Conservation (phyloP, 2,113 vertebrate genomes). For the Chaetorhynchus papuensis region DNA sequence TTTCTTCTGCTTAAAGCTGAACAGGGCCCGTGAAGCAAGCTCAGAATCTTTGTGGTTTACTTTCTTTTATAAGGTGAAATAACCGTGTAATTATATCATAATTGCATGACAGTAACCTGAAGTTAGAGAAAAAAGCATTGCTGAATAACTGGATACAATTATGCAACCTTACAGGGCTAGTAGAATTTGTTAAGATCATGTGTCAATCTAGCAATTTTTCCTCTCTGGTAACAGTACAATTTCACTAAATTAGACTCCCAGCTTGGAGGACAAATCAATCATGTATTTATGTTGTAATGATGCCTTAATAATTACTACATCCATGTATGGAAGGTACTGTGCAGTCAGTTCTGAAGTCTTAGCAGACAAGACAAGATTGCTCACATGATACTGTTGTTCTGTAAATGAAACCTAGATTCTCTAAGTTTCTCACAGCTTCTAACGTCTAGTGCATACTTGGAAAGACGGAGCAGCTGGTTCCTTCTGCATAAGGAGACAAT, state of each 20-base stretch:
- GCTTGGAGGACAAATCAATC: background rate
- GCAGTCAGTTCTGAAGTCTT: background rate
- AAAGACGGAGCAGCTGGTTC: background rate
- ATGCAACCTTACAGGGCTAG: background rate
- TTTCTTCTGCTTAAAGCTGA: background rate
- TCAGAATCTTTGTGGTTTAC: background rate
- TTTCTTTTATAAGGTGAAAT: conserved; percentile 28
- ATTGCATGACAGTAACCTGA: background rate
- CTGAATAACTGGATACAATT: background rate
- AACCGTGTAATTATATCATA: background rate
- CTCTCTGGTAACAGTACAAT: background rate
- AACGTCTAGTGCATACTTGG: background rate
- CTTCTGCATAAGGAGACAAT: background rate
- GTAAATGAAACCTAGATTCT: background rate
- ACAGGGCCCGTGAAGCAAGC: background rate
- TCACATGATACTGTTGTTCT: background rate
- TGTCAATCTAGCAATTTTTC: background rate
- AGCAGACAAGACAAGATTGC: background rate
- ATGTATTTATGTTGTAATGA: background rate
- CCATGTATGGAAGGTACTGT: background rate
- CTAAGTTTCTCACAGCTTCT: background rate
- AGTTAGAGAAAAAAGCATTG: background rate
- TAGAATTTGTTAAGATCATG: background rate
- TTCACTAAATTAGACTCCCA: background rate
- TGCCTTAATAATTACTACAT: background rate